Conservation (phyloP, 1,140 invertebrate species). For the Nephotettix cincticeps region DNA sequence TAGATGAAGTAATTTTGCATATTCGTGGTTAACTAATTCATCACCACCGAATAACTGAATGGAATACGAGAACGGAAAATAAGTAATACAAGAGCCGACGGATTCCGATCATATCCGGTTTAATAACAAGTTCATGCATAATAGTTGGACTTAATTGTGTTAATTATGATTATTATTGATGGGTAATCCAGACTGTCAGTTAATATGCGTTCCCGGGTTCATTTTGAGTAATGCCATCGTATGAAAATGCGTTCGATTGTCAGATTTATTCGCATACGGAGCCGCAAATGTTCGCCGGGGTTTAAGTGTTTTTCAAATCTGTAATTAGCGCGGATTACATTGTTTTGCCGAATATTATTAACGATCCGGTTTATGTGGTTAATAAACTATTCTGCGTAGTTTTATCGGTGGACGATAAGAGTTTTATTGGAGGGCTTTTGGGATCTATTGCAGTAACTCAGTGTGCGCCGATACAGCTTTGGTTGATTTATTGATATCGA, state of each 20-base stretch:
- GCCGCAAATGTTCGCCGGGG: not conserved
- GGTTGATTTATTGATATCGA: too few relatives aligned
- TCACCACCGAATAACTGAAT: not conserved
- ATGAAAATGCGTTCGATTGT: not conserved
- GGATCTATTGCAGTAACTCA: too few relatives aligned
- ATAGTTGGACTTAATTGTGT: not conserved
- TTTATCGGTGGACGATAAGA: not conserved
- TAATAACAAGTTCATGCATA: slow-evolving; percentile 3
- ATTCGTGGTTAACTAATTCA: too few relatives aligned
- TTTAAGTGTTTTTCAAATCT: not conserved
- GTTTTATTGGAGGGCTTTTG: not conserved
- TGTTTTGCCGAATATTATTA: not conserved
- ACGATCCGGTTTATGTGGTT: not conserved
- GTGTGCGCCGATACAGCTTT: too few relatives aligned
- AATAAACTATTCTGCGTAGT: not conserved
- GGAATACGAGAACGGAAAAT: not conserved
- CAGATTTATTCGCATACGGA: slow-evolving; percentile 1
- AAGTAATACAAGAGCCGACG: not conserved
- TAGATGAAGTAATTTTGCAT: too few relatives aligned
- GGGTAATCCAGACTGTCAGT: not conserved
- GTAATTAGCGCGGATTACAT: not conserved
- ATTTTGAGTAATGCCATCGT: slow-evolving; percentile 8
- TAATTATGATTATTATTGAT: slow-evolving; percentile 11
- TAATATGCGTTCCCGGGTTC: not conserved
- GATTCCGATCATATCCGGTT: slow-evolving; percentile 1